Base-by-base conservation (phyloP, 1,140 invertebrate species). In the Lordiphosa mommai region DNA sequence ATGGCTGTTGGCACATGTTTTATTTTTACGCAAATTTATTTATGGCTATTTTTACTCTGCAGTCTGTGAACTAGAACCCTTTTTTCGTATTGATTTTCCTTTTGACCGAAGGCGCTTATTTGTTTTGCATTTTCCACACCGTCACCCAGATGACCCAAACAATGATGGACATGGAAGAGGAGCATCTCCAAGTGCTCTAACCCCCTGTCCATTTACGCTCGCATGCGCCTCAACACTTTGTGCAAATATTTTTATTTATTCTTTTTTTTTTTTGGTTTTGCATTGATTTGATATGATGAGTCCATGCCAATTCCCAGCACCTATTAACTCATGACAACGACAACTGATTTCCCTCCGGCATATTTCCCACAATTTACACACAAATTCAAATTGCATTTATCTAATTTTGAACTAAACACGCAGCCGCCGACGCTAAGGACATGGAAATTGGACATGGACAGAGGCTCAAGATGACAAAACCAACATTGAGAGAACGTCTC, bases 311-410 rank as follows among this genome's bases (percentile, higher is more conserved):
- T 76, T 82, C 76, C 76, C 76, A 67, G 51, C 55, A 71, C 72
- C 77, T 53, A 84, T 82, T 82, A 82, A 76, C 61, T 82, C 48
- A 41, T 82, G 71, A 82, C 77, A 82, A 82, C 77, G 71, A 55
- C 66, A 61, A 43, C 43, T 82, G 76, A 82, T 82, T 82, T 82
- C 76, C 72, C 76, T 33, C 27, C 23, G 77, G 76, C 33, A 46
- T 52, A 53, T 55, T 76, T 71, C 61, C 71, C 46, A 58, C 76
- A 80, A 71, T 70, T 68, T 73, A 67, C 57, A 73, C 72, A 77
- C 57, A 70, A 63, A 61, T 74, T 67, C 58, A 68, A 82, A 82
- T 82, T 76, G 68, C 72, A 82, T 84, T 82, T 82, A 84, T 82
- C 71, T 84, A 76, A 82, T 82, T 82, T 76, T 58, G 50, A 63